These are phyloP conservation scores for Holothuria leucospilota DNA, from an alignment of 53 echinoderm and acorn worm species.

Conservation along the genomic window DNA sequence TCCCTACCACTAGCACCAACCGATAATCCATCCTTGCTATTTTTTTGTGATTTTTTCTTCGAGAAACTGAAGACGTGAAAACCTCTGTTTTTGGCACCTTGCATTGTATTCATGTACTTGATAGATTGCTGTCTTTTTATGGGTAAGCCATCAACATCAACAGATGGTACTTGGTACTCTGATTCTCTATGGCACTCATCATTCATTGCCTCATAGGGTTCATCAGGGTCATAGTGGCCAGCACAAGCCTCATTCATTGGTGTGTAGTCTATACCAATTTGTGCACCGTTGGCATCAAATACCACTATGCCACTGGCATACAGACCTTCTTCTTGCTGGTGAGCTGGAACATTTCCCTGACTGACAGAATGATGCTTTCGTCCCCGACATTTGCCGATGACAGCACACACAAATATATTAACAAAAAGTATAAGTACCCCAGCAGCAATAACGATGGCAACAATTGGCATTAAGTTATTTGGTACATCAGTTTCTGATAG, in stretches of 20 bases:
- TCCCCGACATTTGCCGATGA: constrained; percentile 2
- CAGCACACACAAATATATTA: constrained; percentile 9
- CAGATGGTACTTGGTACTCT: constrained; percentile 12
- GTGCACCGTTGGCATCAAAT: neutral
- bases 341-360: neutral
- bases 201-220: constrained; percentile 12
- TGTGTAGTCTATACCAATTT: neutral
- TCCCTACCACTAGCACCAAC: neutral
- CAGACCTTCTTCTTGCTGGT: constrained; percentile 1
- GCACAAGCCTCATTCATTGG: constrained; percentile 7
- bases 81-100: neutral
- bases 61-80: constrained; percentile 30
- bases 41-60: constrained; percentile 13
- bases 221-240: constrained; percentile 35
- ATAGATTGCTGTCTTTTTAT: constrained; percentile 3
- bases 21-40: neutral
- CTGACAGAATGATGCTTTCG: neutral
- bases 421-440: neutral
- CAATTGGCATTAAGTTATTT: neutral
- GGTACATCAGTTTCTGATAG: neutral
- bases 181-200: constrained; percentile 13
- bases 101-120: constrained; percentile 36
- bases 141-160: neutral
- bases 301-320: constrained; percentile 23
- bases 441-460: neutral